Evolutionary conservation across 2,888 invertebrate species (phyloP).

Genomic region (Strigamia maritima): DNA sequence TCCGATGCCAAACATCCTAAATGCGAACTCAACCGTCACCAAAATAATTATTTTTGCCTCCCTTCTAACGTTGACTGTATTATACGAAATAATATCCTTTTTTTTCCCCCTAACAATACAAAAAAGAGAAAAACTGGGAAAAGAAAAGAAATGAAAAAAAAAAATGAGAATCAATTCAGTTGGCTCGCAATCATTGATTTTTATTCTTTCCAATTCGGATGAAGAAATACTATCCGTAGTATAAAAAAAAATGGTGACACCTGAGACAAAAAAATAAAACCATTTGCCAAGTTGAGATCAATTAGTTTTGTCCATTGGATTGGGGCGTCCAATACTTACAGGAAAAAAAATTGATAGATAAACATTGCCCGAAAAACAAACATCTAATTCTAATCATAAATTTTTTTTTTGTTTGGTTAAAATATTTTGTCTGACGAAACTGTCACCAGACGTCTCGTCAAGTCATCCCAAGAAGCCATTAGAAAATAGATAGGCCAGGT

Average conservation of each 20-base stretch:
- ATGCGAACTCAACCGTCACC: conserved; percentile 17
- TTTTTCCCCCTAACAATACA: neutral
- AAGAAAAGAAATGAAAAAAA: neutral
- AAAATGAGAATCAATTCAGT: conserved; percentile 7
- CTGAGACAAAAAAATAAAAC: conserved; percentile 5
- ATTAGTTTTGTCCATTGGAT: conserved; percentile 25
- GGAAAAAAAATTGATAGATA: neutral
- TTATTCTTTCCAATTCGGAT: conserved; percentile 13
- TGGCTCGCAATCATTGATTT: conserved; percentile 27
- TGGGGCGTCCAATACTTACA: neutral
- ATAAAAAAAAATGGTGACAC: conserved; percentile 10
- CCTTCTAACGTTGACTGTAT: neutral
- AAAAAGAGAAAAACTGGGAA: neutral
- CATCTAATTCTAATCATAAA: neutral
- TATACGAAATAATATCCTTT: conserved; percentile 4
- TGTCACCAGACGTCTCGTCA: conserved; percentile 1
- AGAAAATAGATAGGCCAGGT: conserved; percentile 19
- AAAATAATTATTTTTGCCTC: conserved; percentile 18
- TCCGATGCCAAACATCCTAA: conserved; percentile 8
- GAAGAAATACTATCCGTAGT: conserved; percentile 2
- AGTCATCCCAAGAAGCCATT: neutral
- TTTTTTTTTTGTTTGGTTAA: neutral
- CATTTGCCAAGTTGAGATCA: conserved; percentile 27
- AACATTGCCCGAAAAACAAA: neutral
- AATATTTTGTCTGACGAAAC: neutral